phyloP scores from a whole-genome alignment of 2,888 invertebrate species.

The Gymnocheta viridis region DNA sequence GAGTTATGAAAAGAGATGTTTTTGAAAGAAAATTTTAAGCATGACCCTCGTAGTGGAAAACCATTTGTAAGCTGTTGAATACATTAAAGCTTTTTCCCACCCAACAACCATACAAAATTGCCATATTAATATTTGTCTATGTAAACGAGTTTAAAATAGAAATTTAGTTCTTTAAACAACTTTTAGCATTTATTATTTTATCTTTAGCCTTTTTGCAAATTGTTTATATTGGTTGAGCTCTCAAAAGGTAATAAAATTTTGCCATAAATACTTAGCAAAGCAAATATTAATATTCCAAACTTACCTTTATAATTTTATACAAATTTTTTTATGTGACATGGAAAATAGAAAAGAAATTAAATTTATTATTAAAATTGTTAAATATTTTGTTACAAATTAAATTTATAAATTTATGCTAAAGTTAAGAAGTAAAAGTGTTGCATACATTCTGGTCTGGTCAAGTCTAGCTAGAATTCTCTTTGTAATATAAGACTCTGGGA shows the following conservation, averaged over 20 bases:
- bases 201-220: not conserved
- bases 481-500: too few relatives aligned
- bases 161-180: conserved; percentile 6
- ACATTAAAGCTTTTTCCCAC: not conserved
- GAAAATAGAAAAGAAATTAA: not conserved
- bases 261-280: not conserved
- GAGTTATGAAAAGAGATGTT: not conserved
- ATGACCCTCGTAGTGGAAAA: not conserved
- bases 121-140: conserved; percentile 14
- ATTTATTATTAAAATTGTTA: not conserved
- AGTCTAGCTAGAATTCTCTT: too few relatives aligned
- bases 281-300: not conserved
- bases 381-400: not conserved
- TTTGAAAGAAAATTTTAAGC: not conserved
- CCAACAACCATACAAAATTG: not conserved
- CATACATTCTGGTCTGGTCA: too few relatives aligned
- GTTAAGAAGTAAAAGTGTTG: too few relatives aligned
- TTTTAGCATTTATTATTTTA: not conserved
- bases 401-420: too few relatives aligned
- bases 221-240: not conserved
- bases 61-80: not conserved
- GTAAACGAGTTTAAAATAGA: conserved; percentile 8
- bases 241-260: conserved; percentile 14
- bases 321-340: not conserved
- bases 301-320: not conserved